Percentiles rank a stretch among this genome's conserved stretches.
These are phyloP conservation scores for Thaumetopoea pityocampa DNA, from an alignment of 1,140 invertebrate species.

Conservation along the genomic window DNA sequence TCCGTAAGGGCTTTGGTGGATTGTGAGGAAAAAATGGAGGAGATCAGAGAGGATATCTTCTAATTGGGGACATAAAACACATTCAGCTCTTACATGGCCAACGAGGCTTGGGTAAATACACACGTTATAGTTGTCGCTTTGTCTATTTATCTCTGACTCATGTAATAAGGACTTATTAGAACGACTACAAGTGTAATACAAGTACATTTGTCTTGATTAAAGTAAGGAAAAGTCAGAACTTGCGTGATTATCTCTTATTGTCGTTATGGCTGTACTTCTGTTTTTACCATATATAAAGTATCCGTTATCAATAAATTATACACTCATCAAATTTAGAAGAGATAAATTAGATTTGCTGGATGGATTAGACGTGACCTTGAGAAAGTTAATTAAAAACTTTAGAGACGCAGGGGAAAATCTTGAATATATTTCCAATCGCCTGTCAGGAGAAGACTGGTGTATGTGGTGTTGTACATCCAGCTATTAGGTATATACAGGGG, in stretches of 20 bases:
- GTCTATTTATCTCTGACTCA: constrained; percentile 31
- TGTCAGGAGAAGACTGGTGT: too few relatives aligned
- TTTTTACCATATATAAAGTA: too few relatives aligned
- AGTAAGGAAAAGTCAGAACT: constrained; percentile 11
- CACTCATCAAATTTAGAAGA: too few relatives aligned
- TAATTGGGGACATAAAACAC: constrained; percentile 30
- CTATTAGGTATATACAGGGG: too few relatives aligned
- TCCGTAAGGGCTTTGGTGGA: neutral
- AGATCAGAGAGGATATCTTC: neutral
- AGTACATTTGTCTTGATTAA: constrained; percentile 26
- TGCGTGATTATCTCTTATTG: constrained; percentile 3
- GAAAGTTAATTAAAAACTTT: too few relatives aligned
- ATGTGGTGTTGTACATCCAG: too few relatives aligned
- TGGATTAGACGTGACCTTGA: too few relatives aligned
- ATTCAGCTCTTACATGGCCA: constrained; percentile 20
- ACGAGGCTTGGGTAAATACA: constrained; percentile 6
- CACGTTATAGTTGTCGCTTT: constrained; percentile 21
- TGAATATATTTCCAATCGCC: too few relatives aligned
- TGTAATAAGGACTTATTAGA: constrained; percentile 29
- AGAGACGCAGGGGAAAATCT: too few relatives aligned
- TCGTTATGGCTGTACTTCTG: neutral
- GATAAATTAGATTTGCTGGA: too few relatives aligned
- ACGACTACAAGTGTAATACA: constrained; percentile 14
- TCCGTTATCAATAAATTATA: too few relatives aligned
- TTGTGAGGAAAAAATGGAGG: constrained; percentile 2